Evolutionary conservation across 1,140 invertebrate genomes (phyloP), one percentile per base, ranked within the genome.

Genomic region (Anthonomus grandis): DNA sequence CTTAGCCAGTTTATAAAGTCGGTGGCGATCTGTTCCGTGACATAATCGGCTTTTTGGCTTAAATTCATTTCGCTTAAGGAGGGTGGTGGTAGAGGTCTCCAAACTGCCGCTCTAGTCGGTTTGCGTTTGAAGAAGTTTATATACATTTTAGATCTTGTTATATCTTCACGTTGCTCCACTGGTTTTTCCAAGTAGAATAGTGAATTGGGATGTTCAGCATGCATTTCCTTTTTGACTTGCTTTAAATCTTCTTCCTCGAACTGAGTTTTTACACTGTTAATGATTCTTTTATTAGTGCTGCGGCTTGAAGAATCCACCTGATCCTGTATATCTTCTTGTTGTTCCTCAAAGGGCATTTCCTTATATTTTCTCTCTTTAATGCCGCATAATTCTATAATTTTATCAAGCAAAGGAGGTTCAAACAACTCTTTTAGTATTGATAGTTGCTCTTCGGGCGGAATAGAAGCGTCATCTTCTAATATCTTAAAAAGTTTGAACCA

Each of bases 1-100:
- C 74, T 72, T 65, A 83, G 71, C 83, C 83, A 85, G 2, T 80
- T 72, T 51, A 79, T 81, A 61, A 84, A 84, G 39, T 84, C 80
- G 46, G 70, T 70, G 9, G 76, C 74, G 37, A 79, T 79, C 76
- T 78, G 25, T 66, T 77, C 75, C 4, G 76, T 75, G 46, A 77
- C 67, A 37, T 78, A 74, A 63, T 78, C 74, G 17, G 77, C 74
- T 63, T 75, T 78, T 50, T 77, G 77, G 47, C 68, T 76, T 47
- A 79, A 74, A 41, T 62, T 53, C 63, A 69, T 68, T 24, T 67
- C 67, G 6, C 65, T 60, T 4, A 67, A 38, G 18, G 45, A 47
- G 38, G 65, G 21, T 9, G 65, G 65, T 10, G 64, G 65, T 31
- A 67, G 48, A 19, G 52, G 48, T 49, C 60, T 47, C 70, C 70